Percentiles rank a stretch among this genome's conserved stretches.
These are phyloP conservation scores for Heliornis fulica DNA, from an alignment of 2,113 vertebrate genomes.

Conservation along the genomic window DNA sequence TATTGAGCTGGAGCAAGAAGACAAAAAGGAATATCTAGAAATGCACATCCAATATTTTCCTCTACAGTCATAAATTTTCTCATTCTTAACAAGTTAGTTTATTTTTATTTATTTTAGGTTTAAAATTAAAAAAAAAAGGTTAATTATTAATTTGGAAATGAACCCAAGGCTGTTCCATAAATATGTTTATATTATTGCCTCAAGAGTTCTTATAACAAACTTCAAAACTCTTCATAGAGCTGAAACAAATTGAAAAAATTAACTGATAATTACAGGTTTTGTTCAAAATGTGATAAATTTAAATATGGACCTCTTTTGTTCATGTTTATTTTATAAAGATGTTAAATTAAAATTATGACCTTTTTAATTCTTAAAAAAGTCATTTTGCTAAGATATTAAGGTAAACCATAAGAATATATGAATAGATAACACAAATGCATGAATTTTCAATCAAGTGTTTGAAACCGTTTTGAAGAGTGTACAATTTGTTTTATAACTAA, in stretches of 20 bases:
- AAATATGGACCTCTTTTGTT: neutral
- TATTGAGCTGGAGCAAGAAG: neutral
- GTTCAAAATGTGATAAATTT: neutral
- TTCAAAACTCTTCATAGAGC: neutral
- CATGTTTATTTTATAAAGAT: neutral
- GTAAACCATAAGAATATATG: neutral
- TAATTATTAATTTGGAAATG: neutral
- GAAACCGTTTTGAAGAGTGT: neutral
- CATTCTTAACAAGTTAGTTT: neutral
- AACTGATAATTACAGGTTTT: neutral
- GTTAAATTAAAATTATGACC: neutral
- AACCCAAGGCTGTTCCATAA: neutral
- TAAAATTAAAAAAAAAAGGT: fast-evolving
- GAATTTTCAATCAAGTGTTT: neutral
- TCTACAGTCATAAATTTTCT: neutral
- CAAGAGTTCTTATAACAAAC: neutral
- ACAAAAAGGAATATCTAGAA: neutral
- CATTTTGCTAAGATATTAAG: neutral
- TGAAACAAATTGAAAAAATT: neutral
- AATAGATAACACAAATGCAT: neutral
- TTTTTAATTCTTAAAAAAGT: neutral
- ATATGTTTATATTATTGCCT: neutral
- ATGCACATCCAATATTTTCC: neutral
- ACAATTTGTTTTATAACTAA: neutral
- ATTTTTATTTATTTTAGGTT: neutral